phyloP scores from a whole-genome alignment of 2,113 vertebrate genomes.

The Percina caprodes region DNA sequence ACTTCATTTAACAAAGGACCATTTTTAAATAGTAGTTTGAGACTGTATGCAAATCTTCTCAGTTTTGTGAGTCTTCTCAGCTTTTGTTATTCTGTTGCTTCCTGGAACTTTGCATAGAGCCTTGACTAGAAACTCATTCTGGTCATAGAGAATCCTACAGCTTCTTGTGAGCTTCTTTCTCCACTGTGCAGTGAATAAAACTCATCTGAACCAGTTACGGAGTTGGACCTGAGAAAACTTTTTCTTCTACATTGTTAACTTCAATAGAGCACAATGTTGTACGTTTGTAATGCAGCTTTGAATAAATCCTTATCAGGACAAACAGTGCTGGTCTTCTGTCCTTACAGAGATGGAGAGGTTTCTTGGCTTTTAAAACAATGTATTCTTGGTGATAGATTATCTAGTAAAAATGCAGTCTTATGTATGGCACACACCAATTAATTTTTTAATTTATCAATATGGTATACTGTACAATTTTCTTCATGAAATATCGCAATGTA shows the following conservation, averaged over 20 bases:
- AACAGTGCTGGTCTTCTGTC: not conserved
- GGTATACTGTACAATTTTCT: not conserved
- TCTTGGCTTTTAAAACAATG: not conserved
- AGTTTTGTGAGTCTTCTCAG: no score
- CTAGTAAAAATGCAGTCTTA: not conserved
- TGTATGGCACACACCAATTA: not conserved
- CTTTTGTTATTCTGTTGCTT: no score
- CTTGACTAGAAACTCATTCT: no score
- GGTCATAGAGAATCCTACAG: no score
- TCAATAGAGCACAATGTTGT: not conserved
- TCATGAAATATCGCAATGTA: not conserved
- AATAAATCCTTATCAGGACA: constrained; percentile 24
- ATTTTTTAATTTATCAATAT: not conserved
- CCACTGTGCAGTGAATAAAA: no score
- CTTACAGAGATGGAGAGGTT: not conserved
- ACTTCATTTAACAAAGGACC: no score
- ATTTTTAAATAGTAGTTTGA: no score
- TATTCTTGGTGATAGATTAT: not conserved
- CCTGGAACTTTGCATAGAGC: no score
- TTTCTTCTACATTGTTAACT: not conserved
- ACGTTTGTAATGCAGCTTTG: not conserved
- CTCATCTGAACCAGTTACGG: no score
- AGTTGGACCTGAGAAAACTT: no score
- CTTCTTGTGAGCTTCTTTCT: no score
- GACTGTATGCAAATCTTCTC: no score